Percentiles rank a stretch among this genome's conserved stretches.
Conservation (phyloP, 2,113 vertebrate genomes). For the Pangasianodon hypophthalmus region DNA sequence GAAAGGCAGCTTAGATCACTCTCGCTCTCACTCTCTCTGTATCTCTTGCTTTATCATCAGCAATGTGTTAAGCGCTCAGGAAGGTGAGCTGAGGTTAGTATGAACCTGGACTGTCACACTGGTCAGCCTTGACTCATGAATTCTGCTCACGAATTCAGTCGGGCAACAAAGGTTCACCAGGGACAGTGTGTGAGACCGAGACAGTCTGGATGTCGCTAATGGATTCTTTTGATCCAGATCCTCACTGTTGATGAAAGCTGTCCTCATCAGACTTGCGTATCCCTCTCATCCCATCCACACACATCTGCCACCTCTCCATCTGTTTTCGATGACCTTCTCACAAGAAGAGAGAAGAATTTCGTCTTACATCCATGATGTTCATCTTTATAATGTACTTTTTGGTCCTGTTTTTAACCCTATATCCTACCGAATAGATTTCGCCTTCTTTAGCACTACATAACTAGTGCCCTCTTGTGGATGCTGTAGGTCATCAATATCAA, state of each 20-base stretch:
- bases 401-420: conserved; percentile 20
- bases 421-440: background rate
- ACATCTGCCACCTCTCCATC: conserved; percentile 43
- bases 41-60: background rate
- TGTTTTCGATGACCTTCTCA: conserved; percentile 42
- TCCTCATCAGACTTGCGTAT: conserved; percentile 38
- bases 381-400: conserved; percentile 44
- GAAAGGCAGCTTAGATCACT: background rate
- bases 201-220: conserved; percentile 34
- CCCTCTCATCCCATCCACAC: conserved; percentile 39
- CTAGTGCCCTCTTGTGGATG: conserved; percentile 57
- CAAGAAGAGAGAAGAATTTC: conserved; percentile 32
- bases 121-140: conserved; percentile 30
- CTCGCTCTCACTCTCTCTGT: background rate
- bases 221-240: conserved; percentile 50
- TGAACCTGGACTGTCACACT: background rate
- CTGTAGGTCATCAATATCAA: background rate
- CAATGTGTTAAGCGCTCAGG: conserved; percentile 14
- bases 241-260: conserved; percentile 48
- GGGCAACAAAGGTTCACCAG: conserved; percentile 30
- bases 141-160: conserved; percentile 23
- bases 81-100: background rate
- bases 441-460: conserved; percentile 20
- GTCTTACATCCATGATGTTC: conserved; percentile 36
- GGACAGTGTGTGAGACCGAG: conserved; percentile 31